phyloP scores from a whole-genome alignment of 2,113 vertebrate species.

The Jacana jacana region DNA sequence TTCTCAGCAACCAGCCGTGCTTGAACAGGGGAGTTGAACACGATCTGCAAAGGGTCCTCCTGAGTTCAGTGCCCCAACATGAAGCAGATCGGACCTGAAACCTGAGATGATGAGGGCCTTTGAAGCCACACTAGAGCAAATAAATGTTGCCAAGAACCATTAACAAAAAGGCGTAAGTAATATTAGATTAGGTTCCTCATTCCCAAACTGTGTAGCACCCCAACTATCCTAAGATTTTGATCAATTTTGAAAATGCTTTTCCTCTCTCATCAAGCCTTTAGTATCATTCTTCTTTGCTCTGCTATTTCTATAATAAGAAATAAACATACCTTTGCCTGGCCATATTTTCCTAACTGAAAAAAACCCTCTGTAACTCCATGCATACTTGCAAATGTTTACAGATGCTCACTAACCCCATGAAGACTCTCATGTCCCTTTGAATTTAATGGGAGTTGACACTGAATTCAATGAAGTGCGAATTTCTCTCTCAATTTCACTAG shows the following conservation, averaged over 20 bases:
- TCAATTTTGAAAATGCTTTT: neutral
- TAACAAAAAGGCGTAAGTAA: neutral
- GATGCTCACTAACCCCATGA: slow-evolving; percentile 43
- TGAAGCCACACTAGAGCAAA: neutral
- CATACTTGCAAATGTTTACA: slow-evolving; percentile 34
- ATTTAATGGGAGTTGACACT: slow-evolving; percentile 32
- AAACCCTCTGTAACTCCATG: slow-evolving; percentile 32
- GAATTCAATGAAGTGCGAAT: slow-evolving; percentile 39
- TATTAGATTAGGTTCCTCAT: neutral
- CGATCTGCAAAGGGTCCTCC: neutral
- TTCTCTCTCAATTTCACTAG: neutral
- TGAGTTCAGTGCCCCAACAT: neutral
- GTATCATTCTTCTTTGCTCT: neutral
- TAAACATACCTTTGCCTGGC: neutral
- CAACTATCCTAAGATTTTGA: neutral
- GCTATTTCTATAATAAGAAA: neutral
- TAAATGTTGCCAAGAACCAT: neutral
- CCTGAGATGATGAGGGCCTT: too few species aligned
- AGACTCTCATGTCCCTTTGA: slow-evolving; percentile 33
- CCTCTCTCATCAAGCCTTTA: neutral
- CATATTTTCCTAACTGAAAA: neutral
- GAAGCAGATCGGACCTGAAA: neutral
- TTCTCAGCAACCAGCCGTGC: neutral
- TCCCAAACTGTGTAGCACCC: neutral
- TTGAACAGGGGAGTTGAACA: neutral